phyloP scores from a whole-genome alignment of 2,888 invertebrate genomes.

The Dynastes tityus region DNA sequence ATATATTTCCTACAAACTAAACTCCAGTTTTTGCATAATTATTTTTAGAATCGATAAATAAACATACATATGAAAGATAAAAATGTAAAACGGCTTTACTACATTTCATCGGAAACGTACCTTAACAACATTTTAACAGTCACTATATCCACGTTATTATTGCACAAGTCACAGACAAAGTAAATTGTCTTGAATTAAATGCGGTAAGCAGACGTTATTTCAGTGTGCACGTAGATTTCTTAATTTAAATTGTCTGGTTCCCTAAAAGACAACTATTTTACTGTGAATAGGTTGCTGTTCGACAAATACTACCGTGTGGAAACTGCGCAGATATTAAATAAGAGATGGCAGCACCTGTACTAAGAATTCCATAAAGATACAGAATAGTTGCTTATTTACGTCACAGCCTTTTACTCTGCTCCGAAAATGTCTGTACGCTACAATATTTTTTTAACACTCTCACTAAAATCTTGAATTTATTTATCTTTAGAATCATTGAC shows the following conservation, averaged over 20 bases:
- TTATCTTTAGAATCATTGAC: too few species aligned
- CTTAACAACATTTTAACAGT: neutral
- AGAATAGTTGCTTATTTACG: too few species aligned
- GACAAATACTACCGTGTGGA: too few species aligned
- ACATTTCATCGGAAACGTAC: slow-evolving; percentile 10
- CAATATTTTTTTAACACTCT: too few species aligned
- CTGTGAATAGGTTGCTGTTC: too few species aligned
- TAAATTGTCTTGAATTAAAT: slow-evolving; percentile 25
- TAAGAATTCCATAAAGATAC: neutral
- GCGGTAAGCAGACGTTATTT: neutral
- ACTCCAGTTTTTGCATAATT: neutral
- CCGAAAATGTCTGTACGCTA: too few species aligned
- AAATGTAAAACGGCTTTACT: neutral
- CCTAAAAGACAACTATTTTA: neutral
- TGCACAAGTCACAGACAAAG: slow-evolving; percentile 8
- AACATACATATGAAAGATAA: neutral
- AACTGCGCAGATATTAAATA: too few species aligned
- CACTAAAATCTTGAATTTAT: too few species aligned
- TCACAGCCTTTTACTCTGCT: too few species aligned
- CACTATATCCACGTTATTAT: slow-evolving; percentile 14
- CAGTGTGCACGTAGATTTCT: neutral
- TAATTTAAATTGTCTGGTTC: slow-evolving; percentile 5
- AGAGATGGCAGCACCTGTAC: neutral
- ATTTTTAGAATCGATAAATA: neutral
- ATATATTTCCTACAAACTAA: neutral